Evolutionary conservation across 2,888 invertebrate species (phyloP).

Genomic region (Xylophagus ater): DNA sequence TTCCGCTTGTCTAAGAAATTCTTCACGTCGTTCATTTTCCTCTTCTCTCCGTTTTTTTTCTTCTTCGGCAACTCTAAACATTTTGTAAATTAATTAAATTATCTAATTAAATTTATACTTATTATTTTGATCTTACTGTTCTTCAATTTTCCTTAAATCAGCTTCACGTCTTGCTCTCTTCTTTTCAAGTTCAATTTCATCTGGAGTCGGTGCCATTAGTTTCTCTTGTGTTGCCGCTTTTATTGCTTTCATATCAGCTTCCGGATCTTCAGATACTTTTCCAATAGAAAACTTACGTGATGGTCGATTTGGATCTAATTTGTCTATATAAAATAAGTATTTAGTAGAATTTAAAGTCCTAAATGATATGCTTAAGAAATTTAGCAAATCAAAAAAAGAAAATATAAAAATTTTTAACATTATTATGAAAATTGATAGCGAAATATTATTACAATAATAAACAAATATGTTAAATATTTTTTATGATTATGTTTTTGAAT

Average conservation of each 20-base stretch:
- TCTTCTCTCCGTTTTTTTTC: constrained; percentile 46
- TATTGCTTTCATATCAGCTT: constrained; percentile 48
- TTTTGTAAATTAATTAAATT: not conserved
- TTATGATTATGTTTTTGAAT: too few species aligned
- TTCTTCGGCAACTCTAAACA: constrained; percentile 43
- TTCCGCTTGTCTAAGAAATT: too few species aligned
- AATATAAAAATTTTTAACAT: too few species aligned
- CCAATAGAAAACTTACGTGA: constrained; percentile 56
- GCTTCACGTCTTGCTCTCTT: constrained; percentile 44
- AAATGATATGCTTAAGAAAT: too few species aligned
- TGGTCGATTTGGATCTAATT: constrained; percentile 56
- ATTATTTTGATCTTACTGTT: constrained; percentile 24
- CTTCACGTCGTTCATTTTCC: constrained; percentile 41
- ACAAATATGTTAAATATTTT: too few species aligned
- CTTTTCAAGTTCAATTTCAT: constrained; percentile 38
- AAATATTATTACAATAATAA: too few species aligned
- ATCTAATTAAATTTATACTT: not conserved
- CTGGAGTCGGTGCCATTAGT: constrained; percentile 41
- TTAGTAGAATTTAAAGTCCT: too few species aligned
- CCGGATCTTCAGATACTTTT: constrained; percentile 47
- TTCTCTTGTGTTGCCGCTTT: constrained; percentile 51
- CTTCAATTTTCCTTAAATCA: constrained; percentile 43
- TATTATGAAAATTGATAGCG: too few species aligned
- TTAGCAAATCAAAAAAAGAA: too few species aligned
- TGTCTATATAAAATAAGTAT: constrained; percentile 39